Evolutionary conservation across 1,140 invertebrate species (phyloP), one percentile per base, ranked within the genome.

Genomic region (Lasioglossum baleicum): DNA sequence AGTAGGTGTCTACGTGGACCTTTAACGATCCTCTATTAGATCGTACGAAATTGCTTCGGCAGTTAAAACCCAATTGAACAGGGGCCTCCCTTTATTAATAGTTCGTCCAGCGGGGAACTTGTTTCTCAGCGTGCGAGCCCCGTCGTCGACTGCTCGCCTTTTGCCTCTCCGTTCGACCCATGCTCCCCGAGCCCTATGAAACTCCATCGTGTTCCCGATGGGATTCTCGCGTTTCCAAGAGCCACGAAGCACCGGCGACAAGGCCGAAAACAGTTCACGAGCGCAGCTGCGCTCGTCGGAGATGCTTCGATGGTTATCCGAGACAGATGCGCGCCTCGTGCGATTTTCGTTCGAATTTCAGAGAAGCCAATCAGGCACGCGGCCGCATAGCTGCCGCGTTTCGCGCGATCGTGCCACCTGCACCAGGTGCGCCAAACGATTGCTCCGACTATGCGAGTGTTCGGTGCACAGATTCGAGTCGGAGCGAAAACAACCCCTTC

Each of bases 1-100:
- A 81, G 75, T 81, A 81, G 74, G 67, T 81, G 80, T 77, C 75
- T 81, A 81, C 66, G 80, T 67, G 11, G 75, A 71, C 60, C 67
- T 70, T 75, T 80, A 80, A 80, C 78, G 78, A 80, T 68, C 72
- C 78, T 75, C 72, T 75, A 80, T 80, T 80, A 80, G 77, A 73
- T 80, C 77, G 77, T 42, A 35, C 73, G 3, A 81, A 81, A 81
- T 81, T 81, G 80, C 75, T 56, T 48, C 63, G 78, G 73, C 72
- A 68, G 78, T 80, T 80, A 75, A 80, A 80, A 75, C 56, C 72
- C 78, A 80, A 80, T 80, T 80, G 78, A 51, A 75, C 73, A n/a
- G 78, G 26, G 20, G 8, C 10, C 10, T 13, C 42, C 75, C 44
- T 13, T 48, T 13, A 75, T 80, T 75, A 75, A 80, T 68, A 75